A percentile compares a stretch with the other conserved stretches of the same genome.
phyloP scores from a whole-genome alignment of 2,888 invertebrate species.

The Nemotelus nigrinus region DNA sequence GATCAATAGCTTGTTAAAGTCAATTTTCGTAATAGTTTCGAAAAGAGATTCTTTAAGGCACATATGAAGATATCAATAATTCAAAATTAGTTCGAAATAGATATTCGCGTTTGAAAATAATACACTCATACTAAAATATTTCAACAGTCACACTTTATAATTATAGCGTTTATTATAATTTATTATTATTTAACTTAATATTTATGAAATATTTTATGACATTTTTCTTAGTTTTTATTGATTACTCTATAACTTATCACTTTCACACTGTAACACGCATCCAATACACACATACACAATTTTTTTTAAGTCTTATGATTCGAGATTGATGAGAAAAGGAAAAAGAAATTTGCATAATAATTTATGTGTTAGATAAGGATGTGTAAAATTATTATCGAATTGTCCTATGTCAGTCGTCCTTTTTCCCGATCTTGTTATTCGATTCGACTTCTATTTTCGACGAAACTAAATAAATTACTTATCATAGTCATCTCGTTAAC shows the following conservation, averaged over 20 bases:
- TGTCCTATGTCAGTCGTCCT: slow-evolving; percentile 56
- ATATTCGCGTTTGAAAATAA: neutral
- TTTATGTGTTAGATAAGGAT: slow-evolving; percentile 6
- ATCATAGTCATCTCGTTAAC: too few relatives aligned
- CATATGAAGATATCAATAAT: neutral
- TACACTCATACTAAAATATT: slow-evolving; percentile 16
- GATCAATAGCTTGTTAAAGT: too few relatives aligned
- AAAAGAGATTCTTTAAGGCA: slow-evolving; percentile 15
- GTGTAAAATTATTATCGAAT: neutral
- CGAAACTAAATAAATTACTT: slow-evolving; percentile 21
- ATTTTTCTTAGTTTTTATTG: slow-evolving; percentile 27
- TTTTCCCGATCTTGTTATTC: slow-evolving; percentile 54
- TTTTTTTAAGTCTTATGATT: slow-evolving; percentile 30
- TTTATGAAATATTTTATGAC: slow-evolving; percentile 42
- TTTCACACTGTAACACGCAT: neutral
- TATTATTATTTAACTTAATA: slow-evolving; percentile 37
- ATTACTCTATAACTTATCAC: slow-evolving; percentile 39
- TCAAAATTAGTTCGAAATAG: too few relatives aligned
- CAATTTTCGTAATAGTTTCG: too few relatives aligned
- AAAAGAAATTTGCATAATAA: slow-evolving; percentile 18
- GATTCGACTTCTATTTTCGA: slow-evolving; percentile 20
- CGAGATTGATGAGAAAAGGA: neutral
- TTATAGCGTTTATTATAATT: slow-evolving; percentile 36
- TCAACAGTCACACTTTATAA: slow-evolving; percentile 29
- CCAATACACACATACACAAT: slow-evolving; percentile 17